Evolutionary conservation across 2,888 invertebrate species (phyloP).

Genomic region (Fissipunctia ypsillon): DNA sequence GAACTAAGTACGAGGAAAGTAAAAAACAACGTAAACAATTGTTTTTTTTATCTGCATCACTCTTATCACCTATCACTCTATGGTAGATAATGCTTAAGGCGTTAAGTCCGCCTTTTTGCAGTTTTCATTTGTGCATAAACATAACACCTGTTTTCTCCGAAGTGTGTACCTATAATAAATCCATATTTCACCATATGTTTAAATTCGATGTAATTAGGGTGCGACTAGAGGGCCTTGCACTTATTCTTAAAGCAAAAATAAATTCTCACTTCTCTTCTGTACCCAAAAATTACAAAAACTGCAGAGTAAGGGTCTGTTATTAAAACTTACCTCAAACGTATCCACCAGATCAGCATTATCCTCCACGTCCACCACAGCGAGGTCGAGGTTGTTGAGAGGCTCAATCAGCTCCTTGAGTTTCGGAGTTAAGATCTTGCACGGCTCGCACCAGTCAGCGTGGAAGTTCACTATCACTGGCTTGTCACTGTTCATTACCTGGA

Average conservation of each 20-base stretch:
- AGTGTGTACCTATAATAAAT: no score
- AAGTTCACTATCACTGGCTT: conserved; percentile 97
- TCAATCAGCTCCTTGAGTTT: conserved; percentile 94
- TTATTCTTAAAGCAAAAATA: background rate
- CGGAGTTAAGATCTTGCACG: conserved; percentile 96
- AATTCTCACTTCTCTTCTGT: background rate
- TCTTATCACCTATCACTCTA: no score
- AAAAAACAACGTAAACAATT: background rate
- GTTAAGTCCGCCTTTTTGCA: no score
- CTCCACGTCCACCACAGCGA: conserved; percentile 96
- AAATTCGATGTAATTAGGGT: no score
- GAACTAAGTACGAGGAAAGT: background rate
- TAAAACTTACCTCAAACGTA: conserved; percentile 90
- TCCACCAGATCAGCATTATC: conserved; percentile 95
- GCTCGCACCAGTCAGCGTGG: conserved; percentile 97
- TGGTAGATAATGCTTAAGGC: background rate
- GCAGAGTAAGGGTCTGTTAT: no score
- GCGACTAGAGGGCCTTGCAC: background rate
- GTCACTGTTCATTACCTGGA: conserved; percentile 94
- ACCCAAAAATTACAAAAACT: background rate
- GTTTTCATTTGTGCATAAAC: no score
- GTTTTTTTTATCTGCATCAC: background rate
- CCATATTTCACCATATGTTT: no score
- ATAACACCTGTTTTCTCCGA: no score
- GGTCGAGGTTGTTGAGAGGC: conserved; percentile 93